phyloP scores from a whole-genome alignment of 1,140 invertebrate species.

The Drosophila quadrilineata region DNA sequence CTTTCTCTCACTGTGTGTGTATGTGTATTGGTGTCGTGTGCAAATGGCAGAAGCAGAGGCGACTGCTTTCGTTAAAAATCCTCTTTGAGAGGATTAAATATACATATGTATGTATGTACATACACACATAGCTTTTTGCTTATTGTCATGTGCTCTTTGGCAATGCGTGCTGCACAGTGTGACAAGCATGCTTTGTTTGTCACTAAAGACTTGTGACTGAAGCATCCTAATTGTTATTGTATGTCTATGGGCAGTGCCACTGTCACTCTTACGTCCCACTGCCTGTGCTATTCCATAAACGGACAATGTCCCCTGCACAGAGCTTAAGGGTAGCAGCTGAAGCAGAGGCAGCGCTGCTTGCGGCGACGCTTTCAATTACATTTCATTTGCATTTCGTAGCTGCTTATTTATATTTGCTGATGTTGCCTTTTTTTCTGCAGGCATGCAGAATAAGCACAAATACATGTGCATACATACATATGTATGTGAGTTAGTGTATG shows the following conservation, averaged over 20 bases:
- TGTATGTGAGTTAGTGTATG: background rate
- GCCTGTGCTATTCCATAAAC: constrained; percentile 57
- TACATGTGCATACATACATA: background rate
- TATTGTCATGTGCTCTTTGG: constrained; percentile 46
- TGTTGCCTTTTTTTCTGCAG: constrained; percentile 60
- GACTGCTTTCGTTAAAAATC: constrained; percentile 69
- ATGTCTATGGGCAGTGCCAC: constrained; percentile 17
- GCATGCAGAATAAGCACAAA: background rate
- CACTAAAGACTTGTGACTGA: background rate
- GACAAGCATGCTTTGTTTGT: constrained; percentile 1
- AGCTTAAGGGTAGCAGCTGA: constrained; percentile 74
- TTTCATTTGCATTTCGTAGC: constrained; percentile 74
- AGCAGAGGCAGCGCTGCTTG: constrained; percentile 22
- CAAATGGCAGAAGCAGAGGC: constrained; percentile 55
- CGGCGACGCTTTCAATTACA: constrained; percentile 74
- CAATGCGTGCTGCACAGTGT: constrained; percentile 55
- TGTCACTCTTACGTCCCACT: constrained; percentile 17
- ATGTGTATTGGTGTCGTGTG: constrained; percentile 68
- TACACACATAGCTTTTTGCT: constrained; percentile 51
- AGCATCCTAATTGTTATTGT: constrained; percentile 30
- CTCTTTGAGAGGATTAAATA: constrained; percentile 81
- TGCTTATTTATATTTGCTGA: constrained; percentile 70
- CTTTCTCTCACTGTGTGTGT: constrained; percentile 7
- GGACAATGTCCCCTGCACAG: constrained; percentile 72
- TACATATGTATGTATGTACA: constrained; percentile 43